Percentiles rank a stretch among this genome's conserved stretches.
Conservation (phyloP, 2,113 vertebrate genomes). For the Erythrocercus mccallii region DNA sequence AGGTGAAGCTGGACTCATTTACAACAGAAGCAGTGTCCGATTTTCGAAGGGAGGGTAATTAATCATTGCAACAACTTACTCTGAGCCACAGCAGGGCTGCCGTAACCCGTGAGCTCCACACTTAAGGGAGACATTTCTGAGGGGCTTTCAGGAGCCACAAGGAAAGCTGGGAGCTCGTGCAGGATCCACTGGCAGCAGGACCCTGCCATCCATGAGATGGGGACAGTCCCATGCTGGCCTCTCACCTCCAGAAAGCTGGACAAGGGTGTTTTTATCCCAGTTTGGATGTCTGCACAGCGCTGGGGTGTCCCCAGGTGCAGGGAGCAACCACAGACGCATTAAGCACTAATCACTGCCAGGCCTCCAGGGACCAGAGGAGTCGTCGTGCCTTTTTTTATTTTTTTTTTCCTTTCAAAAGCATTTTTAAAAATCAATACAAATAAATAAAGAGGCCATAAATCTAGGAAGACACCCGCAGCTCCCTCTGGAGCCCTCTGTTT, state of each 20-base stretch:
- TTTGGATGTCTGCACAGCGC: not conserved
- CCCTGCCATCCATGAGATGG: not conserved
- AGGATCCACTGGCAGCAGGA: not conserved
- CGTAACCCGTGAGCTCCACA: accelerated
- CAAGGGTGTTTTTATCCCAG: not conserved
- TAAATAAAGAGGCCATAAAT: conserved; percentile 55
- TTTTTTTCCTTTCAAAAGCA: not conserved
- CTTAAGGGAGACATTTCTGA: not conserved
- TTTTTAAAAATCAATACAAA: conserved; percentile 42
- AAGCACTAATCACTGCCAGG: not conserved
- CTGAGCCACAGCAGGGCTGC: not conserved
- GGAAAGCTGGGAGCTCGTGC: not conserved
- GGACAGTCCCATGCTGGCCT: not conserved
- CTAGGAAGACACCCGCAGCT: not conserved
- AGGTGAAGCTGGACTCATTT: conserved; percentile 46
- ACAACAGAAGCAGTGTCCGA: not conserved
- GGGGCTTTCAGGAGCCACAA: not conserved
- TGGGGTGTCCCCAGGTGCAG: not conserved
- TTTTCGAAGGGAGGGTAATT: conserved; percentile 28
- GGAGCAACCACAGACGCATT: not conserved
- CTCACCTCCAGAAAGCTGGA: not conserved
- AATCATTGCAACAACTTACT: conserved; percentile 11
- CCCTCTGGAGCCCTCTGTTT: conserved; percentile 17
- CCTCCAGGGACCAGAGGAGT: not conserved
- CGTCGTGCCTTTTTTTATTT: not conserved